These are phyloP conservation scores for Austrofundulus limnaeus DNA, from an alignment of 2,113 vertebrate species.

Conservation along the genomic window DNA sequence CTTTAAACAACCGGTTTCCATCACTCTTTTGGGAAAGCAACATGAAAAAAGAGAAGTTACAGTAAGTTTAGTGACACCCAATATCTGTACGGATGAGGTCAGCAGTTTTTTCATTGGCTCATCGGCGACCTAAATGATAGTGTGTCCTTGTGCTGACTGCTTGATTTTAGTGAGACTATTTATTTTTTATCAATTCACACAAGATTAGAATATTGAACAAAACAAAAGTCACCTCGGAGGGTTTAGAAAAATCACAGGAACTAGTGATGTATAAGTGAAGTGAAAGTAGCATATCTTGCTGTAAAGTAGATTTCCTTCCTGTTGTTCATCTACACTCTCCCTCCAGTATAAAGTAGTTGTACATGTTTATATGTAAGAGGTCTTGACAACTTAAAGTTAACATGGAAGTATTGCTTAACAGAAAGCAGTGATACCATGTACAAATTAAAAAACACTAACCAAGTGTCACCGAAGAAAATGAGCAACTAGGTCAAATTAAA, in stretches of 20 bases:
- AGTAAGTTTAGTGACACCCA: background rate
- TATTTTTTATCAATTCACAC: background rate
- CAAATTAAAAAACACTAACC: too few species aligned
- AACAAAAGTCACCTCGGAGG: background rate
- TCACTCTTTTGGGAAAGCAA: slow-evolving; percentile 78
- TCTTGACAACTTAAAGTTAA: background rate
- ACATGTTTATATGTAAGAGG: background rate
- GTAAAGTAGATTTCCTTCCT: slow-evolving; percentile 54
- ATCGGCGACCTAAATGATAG: background rate
- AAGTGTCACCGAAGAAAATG: too few species aligned
- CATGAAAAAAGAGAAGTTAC: background rate
- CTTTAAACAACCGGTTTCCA: slow-evolving; percentile 87
- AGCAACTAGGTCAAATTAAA: too few species aligned
- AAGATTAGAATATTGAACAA: background rate
- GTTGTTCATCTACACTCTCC: slow-evolving; percentile 11
- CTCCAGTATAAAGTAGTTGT: background rate
- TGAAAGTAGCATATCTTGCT: slow-evolving; percentile 40
- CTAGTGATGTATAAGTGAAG: slow-evolving; percentile 16
- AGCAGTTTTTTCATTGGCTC: background rate
- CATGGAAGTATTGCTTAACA: too few species aligned
- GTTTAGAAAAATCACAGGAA: slow-evolving; percentile 22
- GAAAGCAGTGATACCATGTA: too few species aligned
- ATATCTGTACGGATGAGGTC: background rate
- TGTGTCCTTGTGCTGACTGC: background rate
- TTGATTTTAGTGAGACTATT: background rate